Conservation (phyloP, 1,140 invertebrate species). For the Drosophila carrolli region DNA sequence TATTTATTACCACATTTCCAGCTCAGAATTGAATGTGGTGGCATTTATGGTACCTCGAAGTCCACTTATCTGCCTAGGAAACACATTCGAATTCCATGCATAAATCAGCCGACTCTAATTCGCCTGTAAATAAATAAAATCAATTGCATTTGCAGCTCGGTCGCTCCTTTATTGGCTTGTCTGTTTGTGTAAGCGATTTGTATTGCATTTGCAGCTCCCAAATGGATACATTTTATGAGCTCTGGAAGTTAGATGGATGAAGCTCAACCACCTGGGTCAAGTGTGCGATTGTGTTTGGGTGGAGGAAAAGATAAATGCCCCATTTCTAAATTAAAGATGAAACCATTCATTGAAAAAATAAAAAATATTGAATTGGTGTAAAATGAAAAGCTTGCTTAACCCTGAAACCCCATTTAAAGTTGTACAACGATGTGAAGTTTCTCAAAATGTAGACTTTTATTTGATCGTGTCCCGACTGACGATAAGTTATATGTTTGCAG, state of each 20-base stretch:
- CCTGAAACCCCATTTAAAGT: not conserved
- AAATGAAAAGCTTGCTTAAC: no score
- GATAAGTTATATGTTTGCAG: slow-evolving; percentile 57
- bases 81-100: slow-evolving; percentile 19
- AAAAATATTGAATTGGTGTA: not conserved
- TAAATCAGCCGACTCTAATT: slow-evolving; percentile 46
- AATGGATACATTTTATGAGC: slow-evolving; percentile 43
- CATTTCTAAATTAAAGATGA: not conserved
- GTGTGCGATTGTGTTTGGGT: not conserved
- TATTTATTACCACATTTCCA: slow-evolving; percentile 5
- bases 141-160: slow-evolving; percentile 26
- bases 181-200: slow-evolving; percentile 6
- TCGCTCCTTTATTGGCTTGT: not conserved
- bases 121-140: slow-evolving; percentile 34
- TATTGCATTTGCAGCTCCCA: slow-evolving; percentile 45
- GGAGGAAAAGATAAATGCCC: not conserved
- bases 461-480: slow-evolving; percentile 65
- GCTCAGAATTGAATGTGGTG: slow-evolving; percentile 1
- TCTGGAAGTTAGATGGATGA: not conserved
- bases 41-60: slow-evolving; percentile 56
- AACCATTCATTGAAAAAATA: not conserved
- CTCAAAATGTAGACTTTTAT: slow-evolving; percentile 81
- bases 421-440: slow-evolving; percentile 40
- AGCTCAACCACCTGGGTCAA: slow-evolving; percentile 4
- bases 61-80: slow-evolving; percentile 42